Evolutionary conservation across 2,797 vertebrate species (phyloP), one percentile per base, ranked within the genome.

Genomic region (Pseudomugil gertrudae): DNA sequence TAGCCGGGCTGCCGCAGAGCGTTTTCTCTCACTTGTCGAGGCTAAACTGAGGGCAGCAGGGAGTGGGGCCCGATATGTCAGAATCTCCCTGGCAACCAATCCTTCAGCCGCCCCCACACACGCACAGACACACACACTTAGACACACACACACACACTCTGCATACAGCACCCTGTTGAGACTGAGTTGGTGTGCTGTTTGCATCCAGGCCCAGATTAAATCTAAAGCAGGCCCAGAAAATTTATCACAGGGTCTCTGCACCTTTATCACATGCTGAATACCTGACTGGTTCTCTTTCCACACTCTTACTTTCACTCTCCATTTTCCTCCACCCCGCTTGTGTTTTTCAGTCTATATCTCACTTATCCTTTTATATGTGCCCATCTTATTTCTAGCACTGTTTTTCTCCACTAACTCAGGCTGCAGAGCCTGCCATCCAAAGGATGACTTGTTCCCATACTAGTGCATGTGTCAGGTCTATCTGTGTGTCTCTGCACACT

Each of bases 21-120:
- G 70, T 69, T 92, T 90, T 92, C 86, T 85, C 85, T 86, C 89
- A 89, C 89, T 90, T 92, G 91, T 93, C 78, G 86, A 89, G 92
- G 92, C 93, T 94, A 94, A 94, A 92, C 91, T 90, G 92, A 92
- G 92, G 92, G 92, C 91, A 93, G 89, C 92, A 85, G 90, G 91
- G 88, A 93, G 90, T 89, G 86, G 87, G 91, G 89, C 84, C 83
- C 63, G 70, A 91, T 90, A 87, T 93, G 92, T 94, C 92, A 93
- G 84, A 92, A 91, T 93, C 89, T 91, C 90, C 89, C 71, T 90
- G 85, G 88, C 89, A 93, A 92, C 91, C 92, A 89, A 94, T 94
- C 86, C 89, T 87, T 94, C 92, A 94, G 85, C 84, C 76, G 30
- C 89, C 75, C 80, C 40, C 74, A 62, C 43, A 60, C 63, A 53